Base-by-base conservation (phyloP, 2,797 vertebrate genomes). In the Diplodus puntazzo region DNA sequence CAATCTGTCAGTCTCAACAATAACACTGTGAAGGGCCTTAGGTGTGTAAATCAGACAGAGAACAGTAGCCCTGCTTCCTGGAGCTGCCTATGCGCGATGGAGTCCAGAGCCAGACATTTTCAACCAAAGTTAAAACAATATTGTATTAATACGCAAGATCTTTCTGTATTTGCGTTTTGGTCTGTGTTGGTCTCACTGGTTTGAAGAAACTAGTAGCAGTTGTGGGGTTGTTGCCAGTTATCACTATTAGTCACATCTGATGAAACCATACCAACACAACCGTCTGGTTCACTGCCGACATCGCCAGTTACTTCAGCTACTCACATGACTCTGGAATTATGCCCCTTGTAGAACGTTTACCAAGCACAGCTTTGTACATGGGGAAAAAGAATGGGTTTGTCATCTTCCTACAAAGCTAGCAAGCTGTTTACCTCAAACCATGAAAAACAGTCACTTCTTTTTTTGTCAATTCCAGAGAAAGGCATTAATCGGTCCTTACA, bases 1-100 rank as follows among this genome's bases (percentile, higher is more conserved):
- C 79, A 49, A 48, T 75, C 82, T 86, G 59, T 83, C 80, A 77
- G 69, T 62, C 72, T 71, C 60, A 53, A 78, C 73, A 75, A 73
- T 12, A 74, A 72, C 79, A 81, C 64, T 12, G 65, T 5, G 0
- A 83, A 75, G 45, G 39, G 50, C 5, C 50, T 69, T 21, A 39
- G 48, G 55, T 62, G 65, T 59, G 54, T 34, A 43, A 42, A 76
- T 67, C 57, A 52, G 62, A 52, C 66, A 23, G 50, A 58, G 20
- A 39, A 39, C 58, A 66, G 60, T 23, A 52, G 67, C 27, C 18
- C 10, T 20, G 10, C 20, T 64, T 69, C 67, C 61, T 67, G 17
- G 3, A 49, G 54, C 23, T 14, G 17, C 14, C n/a, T 42, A 0
- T 58, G 39, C 46, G 30, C 1, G 30, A 13, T 3, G 55, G 11